These are phyloP conservation scores for Rhopilema esculentum DNA, from an alignment of 30 jellyfish, hydroid and myxozoan genomes.

Conservation along the genomic window DNA sequence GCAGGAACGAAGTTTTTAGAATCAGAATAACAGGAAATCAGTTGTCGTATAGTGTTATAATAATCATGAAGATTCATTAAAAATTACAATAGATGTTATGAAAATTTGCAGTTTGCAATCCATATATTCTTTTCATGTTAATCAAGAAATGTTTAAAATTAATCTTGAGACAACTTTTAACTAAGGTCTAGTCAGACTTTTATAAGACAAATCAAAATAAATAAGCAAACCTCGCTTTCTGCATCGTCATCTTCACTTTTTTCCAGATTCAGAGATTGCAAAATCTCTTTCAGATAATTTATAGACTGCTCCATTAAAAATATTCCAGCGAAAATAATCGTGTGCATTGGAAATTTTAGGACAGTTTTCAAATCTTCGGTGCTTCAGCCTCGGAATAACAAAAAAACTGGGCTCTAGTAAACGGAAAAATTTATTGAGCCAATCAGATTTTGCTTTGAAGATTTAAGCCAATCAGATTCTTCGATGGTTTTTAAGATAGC, in stretches of 20 bases:
- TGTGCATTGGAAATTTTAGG: background rate
- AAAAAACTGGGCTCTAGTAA: background rate
- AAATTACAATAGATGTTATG: too few species aligned
- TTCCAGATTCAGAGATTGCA: constrained; percentile 9
- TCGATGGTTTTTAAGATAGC: background rate
- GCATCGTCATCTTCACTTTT: background rate
- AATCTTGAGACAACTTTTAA: too few species aligned
- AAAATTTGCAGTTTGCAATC: too few species aligned
- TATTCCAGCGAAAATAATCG: constrained; percentile 4
- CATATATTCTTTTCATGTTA: too few species aligned
- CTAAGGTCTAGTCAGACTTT: background rate
- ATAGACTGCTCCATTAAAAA: constrained; percentile 25
- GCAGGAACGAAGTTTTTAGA: too few species aligned
- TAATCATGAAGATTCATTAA: too few species aligned
- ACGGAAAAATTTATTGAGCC: background rate
- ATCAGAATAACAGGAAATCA: too few species aligned
- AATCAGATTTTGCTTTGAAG: background rate
- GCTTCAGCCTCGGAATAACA: background rate
- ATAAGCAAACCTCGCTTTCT: background rate
- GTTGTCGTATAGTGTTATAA: too few species aligned
- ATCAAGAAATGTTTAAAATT: too few species aligned
- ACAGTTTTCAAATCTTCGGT: too few species aligned
- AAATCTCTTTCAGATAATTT: background rate
- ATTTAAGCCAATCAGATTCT: background rate
- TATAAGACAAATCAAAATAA: too few species aligned